phyloP scores from a whole-genome alignment of 2,888 invertebrate species.

The Cheilosia urbana region DNA sequence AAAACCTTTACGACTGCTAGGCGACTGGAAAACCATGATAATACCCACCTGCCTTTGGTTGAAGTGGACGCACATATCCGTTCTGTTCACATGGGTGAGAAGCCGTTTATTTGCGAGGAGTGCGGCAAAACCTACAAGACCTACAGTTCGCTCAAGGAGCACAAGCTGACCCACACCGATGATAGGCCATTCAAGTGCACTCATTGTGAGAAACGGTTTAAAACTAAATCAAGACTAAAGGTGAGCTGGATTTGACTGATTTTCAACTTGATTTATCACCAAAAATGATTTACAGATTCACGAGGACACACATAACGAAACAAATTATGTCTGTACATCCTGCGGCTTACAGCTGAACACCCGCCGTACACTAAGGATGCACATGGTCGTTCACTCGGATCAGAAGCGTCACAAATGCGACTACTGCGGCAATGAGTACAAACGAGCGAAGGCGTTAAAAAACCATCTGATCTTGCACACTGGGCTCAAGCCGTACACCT shows the following conservation, averaged over 20 bases:
- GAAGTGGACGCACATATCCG: conserved; percentile 80
- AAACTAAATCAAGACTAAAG: conserved; percentile 80
- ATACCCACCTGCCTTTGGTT: conserved; percentile 77
- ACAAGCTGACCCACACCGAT: conserved; percentile 84
- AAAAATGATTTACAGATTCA: conserved; percentile 77
- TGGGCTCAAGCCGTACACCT: conserved; percentile 82
- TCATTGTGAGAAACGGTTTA: conserved; percentile 82
- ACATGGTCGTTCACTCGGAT: conserved; percentile 82
- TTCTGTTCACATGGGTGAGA: conserved; percentile 81
- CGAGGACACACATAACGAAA: conserved; percentile 81
- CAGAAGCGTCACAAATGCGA: conserved; percentile 82
- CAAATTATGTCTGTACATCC: conserved; percentile 81
- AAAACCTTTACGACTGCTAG: conserved; percentile 71
- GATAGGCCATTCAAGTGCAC: conserved; percentile 84
- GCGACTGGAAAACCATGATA: conserved; percentile 76
- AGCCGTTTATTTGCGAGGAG: conserved; percentile 84
- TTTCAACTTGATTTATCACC: not conserved
- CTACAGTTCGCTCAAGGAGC: conserved; percentile 84
- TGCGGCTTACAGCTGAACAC: conserved; percentile 82
- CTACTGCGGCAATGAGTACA: conserved; percentile 82
- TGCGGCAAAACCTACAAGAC: conserved; percentile 84
- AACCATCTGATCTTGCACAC: conserved; percentile 83
- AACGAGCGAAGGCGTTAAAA: conserved; percentile 82
- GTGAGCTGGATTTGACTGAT: conserved; percentile 45
- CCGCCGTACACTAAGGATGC: conserved; percentile 80